Percentiles rank a stretch among this genome's conserved stretches.
phyloP scores from a whole-genome alignment of 2,113 vertebrate genomes.

The Mormyrus iriodes region DNA sequence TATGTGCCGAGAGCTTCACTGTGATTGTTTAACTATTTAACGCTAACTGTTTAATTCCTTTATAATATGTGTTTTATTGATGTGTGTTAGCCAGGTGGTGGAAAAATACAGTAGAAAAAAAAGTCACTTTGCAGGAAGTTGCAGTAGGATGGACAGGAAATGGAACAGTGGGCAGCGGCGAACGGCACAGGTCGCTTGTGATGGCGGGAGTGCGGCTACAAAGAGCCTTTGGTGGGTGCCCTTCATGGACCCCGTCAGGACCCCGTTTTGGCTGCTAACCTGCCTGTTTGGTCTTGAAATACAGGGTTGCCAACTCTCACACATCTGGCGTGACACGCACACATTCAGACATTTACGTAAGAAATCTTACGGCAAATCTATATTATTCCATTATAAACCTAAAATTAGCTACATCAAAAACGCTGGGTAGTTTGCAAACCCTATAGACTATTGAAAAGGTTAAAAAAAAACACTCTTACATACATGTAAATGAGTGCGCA shows the following conservation, averaged over 20 bases:
- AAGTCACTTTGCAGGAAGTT: background rate
- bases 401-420: too few relatives aligned
- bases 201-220: background rate
- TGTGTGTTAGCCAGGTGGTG: background rate
- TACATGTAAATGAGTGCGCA: too few relatives aligned
- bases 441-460: too few relatives aligned
- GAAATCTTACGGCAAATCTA: too few relatives aligned
- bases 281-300: background rate
- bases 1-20: slow-evolving; percentile 30
- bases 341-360: too few relatives aligned
- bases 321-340: too few relatives aligned
- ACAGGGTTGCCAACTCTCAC: too few relatives aligned
- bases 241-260: background rate
- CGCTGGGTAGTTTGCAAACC: too few relatives aligned
- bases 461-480: too few relatives aligned
- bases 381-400: too few relatives aligned
- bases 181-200: background rate
- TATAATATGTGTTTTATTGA: background rate
- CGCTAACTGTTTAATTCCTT: background rate
- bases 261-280: background rate
- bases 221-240: background rate
- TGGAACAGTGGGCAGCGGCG: background rate
- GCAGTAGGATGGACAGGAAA: background rate
- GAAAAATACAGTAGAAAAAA: background rate
- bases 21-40: slow-evolving; percentile 42